A percentile compares a stretch with the other conserved stretches of the same genome.
Conservation (phyloP, 1,140 invertebrate genomes). For the Drosophila ironensis region DNA sequence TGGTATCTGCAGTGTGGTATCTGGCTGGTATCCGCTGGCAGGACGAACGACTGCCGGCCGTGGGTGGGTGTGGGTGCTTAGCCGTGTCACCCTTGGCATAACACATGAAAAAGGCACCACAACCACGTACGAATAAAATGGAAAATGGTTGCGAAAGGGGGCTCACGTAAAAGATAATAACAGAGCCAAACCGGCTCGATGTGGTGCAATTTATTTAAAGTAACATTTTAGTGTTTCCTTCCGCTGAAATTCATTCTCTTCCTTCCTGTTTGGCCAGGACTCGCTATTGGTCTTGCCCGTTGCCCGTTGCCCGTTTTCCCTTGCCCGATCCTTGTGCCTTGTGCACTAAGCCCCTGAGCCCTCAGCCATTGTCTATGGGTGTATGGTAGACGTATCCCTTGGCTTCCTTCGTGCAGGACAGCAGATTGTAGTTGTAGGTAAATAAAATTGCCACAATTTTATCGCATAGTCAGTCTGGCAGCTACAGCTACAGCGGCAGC, state of each 20-base stretch:
- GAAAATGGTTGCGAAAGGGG: constrained; percentile 14
- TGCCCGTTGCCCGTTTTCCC: constrained; percentile 80
- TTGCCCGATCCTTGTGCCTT: constrained; percentile 24
- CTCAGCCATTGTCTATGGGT: background rate
- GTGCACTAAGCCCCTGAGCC: no score
- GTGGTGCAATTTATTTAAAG: constrained; percentile 78
- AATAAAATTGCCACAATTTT: constrained; percentile 79
- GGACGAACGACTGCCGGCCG: background rate
- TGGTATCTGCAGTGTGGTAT: constrained; percentile 15
- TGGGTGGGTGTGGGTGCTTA: constrained; percentile 45
- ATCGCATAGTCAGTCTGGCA: no score
- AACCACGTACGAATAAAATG: constrained; percentile 44
- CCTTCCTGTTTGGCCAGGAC: no score
- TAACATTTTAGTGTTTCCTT: constrained; percentile 82
- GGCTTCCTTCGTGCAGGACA: constrained; percentile 39
- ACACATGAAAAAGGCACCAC: background rate
- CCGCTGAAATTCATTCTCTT: constrained; percentile 79
- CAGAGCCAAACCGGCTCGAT: constrained; percentile 23
- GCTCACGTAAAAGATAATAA: constrained; percentile 28
- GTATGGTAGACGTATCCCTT: background rate
- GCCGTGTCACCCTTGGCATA: constrained; percentile 62
- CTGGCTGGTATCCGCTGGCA: constrained; percentile 21
- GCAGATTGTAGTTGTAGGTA: constrained; percentile 75
- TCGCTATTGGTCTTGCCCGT: no score
- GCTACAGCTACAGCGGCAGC: no score